A percentile compares a stretch with the other conserved stretches of the same genome.
Evolutionary conservation across 2,797 vertebrate species (phyloP).

Genomic region (Centroberyx gerrardi): DNA sequence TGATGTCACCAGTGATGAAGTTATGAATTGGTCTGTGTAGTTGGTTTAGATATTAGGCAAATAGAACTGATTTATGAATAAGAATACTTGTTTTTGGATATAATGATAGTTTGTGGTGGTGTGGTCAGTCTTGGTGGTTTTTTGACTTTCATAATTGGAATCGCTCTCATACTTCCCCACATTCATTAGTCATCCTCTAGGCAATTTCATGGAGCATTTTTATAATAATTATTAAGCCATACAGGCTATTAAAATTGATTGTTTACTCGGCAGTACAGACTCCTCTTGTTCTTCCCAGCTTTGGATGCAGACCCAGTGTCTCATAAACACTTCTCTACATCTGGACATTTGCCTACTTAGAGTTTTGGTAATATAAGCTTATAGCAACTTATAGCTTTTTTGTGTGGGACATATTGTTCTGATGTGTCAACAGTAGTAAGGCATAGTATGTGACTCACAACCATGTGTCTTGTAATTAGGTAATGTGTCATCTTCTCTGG

Average conservation of each 20-base stretch:
- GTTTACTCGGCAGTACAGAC: slow-evolving; percentile 12
- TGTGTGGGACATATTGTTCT: slow-evolving; percentile 25
- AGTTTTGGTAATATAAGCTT: slow-evolving; percentile 9
- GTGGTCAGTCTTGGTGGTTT: slow-evolving; percentile 24
- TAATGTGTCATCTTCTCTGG: background rate
- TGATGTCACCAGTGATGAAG: slow-evolving; percentile 14
- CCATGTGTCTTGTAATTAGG: slow-evolving; percentile 13
- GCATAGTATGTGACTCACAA: slow-evolving; percentile 36
- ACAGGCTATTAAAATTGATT: slow-evolving; percentile 17
- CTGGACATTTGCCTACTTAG: slow-evolving; percentile 18
- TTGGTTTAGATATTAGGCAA: slow-evolving; percentile 9
- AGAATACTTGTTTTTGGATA: slow-evolving; percentile 31
- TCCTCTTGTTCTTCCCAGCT: background rate
- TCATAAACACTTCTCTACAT: background rate
- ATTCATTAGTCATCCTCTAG: slow-evolving; percentile 17
- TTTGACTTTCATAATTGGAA: slow-evolving; percentile 17
- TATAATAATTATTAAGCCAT: slow-evolving; percentile 26
- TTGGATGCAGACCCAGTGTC: slow-evolving; percentile 10
- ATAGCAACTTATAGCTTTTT: slow-evolving; percentile 19
- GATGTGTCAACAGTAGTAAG: background rate
- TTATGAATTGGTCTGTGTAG: slow-evolving; percentile 19
- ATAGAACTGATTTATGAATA: slow-evolving; percentile 32
- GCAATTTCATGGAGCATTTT: slow-evolving; percentile 17
- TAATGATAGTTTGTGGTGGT: slow-evolving; percentile 20
- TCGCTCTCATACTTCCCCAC: slow-evolving; percentile 10